Conservation (phyloP, 1,140 invertebrate genomes). For the Dendrolimus punctatus region DNA sequence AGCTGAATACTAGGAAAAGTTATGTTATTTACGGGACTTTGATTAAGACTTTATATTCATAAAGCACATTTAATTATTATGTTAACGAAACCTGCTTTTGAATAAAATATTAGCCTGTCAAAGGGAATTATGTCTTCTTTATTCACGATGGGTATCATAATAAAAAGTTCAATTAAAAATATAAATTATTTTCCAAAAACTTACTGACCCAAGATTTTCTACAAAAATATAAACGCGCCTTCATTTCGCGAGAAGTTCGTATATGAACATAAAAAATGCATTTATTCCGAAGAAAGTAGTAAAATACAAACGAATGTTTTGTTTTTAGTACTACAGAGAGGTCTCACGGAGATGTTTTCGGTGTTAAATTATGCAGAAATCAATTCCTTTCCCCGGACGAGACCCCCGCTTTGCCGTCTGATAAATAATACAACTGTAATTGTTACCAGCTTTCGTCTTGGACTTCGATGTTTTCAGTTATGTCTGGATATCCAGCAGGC, state of each 20-base stretch:
- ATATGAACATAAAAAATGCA: slow-evolving; percentile 52
- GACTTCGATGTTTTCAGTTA: slow-evolving; percentile 7
- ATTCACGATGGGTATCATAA: slow-evolving; percentile 20
- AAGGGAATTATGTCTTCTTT: slow-evolving; percentile 57
- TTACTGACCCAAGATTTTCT: no score
- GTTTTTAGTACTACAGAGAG: slow-evolving; percentile 57
- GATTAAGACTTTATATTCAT: slow-evolving; percentile 65
- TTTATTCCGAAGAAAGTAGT: slow-evolving; percentile 53
- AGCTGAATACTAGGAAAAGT: slow-evolving; percentile 59
- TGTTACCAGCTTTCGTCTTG: slow-evolving; percentile 40
- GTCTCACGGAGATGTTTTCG: slow-evolving; percentile 58
- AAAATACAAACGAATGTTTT: slow-evolving; percentile 67
- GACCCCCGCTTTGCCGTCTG: slow-evolving; percentile 34
- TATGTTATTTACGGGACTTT: slow-evolving; percentile 57
- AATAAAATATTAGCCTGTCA: slow-evolving; percentile 69
- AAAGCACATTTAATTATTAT: slow-evolving; percentile 70
- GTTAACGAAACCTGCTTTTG: slow-evolving; percentile 66
- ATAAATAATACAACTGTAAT: slow-evolving; percentile 68
- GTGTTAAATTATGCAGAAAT: slow-evolving; percentile 68
- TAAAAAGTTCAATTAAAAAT: slow-evolving; percentile 20
- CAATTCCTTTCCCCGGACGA: slow-evolving; percentile 61
- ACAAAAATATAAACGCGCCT: slow-evolving; percentile 7
- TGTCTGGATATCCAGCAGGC: no score
- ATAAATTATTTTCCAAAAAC: not conserved
- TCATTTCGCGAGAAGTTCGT: slow-evolving; percentile 13